Conservation (phyloP, 2,888 invertebrate genomes). For the Meghimatium bilineatum region DNA sequence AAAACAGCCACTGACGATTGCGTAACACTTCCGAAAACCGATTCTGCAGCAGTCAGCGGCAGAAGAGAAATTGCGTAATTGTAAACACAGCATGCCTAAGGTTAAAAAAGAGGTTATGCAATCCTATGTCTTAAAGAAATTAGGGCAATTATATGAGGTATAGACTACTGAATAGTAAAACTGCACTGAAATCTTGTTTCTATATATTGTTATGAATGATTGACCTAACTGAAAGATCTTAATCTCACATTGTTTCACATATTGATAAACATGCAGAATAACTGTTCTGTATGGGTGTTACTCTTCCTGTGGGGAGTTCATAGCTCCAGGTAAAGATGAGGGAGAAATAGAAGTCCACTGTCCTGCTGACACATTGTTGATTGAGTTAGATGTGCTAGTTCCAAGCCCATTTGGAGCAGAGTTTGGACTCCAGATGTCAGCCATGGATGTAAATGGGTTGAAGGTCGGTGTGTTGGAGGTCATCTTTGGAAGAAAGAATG, state of each 20-base stretch:
- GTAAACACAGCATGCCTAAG: too few species aligned
- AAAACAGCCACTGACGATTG: too few species aligned
- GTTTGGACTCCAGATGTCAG: slow-evolving; percentile 71
- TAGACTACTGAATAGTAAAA: too few species aligned
- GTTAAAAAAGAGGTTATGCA: too few species aligned
- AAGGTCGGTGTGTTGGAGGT: slow-evolving; percentile 57
- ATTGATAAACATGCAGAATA: not conserved
- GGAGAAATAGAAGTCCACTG: slow-evolving; percentile 21
- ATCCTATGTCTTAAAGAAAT: too few species aligned
- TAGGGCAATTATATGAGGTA: too few species aligned
- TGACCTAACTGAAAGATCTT: not conserved
- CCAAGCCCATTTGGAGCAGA: slow-evolving; percentile 56
- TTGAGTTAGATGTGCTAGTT: not conserved
- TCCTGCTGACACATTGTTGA: not conserved
- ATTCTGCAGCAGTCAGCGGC: too few species aligned
- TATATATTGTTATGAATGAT: too few species aligned
- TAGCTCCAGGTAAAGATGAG: not conserved
- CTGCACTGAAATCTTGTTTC: too few species aligned
- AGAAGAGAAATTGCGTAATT: too few species aligned
- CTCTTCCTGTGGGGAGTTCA: slow-evolving; percentile 25
- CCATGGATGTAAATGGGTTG: slow-evolving; percentile 66
- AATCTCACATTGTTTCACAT: slow-evolving; percentile 16
- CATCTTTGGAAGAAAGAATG: slow-evolving; percentile 3
- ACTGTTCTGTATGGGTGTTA: not conserved
- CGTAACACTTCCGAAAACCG: too few species aligned